Evolutionary conservation across 2,888 invertebrate species (phyloP).

Genomic region (Campoletis raptor): DNA sequence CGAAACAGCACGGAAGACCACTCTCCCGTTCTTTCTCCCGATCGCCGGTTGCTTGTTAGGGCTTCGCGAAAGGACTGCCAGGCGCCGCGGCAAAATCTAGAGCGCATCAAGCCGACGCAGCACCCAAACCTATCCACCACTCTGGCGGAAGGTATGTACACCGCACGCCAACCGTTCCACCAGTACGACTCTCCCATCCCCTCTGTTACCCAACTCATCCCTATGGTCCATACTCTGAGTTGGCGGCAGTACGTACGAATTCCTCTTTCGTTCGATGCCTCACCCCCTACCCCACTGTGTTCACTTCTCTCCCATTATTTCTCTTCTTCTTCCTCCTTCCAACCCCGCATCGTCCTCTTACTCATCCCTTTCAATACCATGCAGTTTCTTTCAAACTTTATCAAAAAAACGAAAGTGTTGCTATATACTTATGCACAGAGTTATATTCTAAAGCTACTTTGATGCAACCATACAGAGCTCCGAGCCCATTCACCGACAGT

Average conservation of each 20-base stretch:
- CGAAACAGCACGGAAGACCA: conserved; percentile 29
- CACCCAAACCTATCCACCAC: conserved; percentile 60
- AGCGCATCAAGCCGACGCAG: conserved; percentile 83
- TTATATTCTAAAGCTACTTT: not conserved
- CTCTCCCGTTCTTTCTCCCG: conserved; percentile 56
- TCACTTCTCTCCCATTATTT: conserved; percentile 39
- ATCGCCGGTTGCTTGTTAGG: conserved; percentile 79
- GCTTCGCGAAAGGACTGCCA: conserved; percentile 83
- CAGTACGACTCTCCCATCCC: conserved; percentile 22
- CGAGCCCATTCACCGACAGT: not conserved
- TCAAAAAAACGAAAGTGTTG: not conserved
- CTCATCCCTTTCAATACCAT: conserved; percentile 1
- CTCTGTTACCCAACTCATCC: not conserved
- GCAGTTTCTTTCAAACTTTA: conserved; percentile 11
- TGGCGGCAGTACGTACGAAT: conserved; percentile 42
- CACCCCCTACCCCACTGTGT: conserved; percentile 32
- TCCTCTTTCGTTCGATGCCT: conserved; percentile 44
- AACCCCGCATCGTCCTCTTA: conserved; percentile 6
- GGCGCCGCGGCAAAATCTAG: conserved; percentile 79
- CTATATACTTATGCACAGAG: not conserved
- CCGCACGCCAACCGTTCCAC: conserved; percentile 42
- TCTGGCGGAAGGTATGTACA: conserved; percentile 49
- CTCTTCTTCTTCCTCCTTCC: conserved; percentile 14
- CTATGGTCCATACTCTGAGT: conserved; percentile 9
- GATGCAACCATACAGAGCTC: not conserved